Evolutionary conservation across 2,797 vertebrate genomes (phyloP), one percentile per base, ranked within the genome.

Genomic region (Sebastes taczanowskii): DNA sequence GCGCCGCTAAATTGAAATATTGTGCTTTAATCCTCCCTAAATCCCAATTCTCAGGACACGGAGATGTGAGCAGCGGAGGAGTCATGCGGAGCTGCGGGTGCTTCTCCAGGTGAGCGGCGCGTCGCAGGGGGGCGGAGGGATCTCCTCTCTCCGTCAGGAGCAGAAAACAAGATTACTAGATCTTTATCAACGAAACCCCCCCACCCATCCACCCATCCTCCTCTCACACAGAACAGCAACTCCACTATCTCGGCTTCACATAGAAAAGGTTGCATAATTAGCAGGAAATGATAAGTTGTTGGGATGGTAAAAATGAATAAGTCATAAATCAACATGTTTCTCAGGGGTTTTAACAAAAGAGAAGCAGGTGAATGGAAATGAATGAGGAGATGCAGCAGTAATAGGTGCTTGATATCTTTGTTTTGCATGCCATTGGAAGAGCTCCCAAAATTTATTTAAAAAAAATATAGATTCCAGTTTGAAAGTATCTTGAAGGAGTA

Each of bases 131-230:
- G 83, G 86, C 30, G 80, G 82, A 81, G 89, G 89, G 74, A 71
- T 90, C 87, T 91, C 77, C 88, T 88, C 85, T 75, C 72, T 34
- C 82, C 61, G 80, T 89, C 90, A 92, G 74, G 77, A 88, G 83
- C 89, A 90, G 86, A 87, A 92, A 92, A 93, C 88, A 71, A 92
- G 93, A 94, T 94, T 91, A 94, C 74, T 62, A 86, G 86, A 90
- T 90, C 84, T 89, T 89, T 38, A 38, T 38, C 35, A 38, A 14
- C 13, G 35, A 38, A 14, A 38, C 35, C 35, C 35, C 35, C 35
- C 35, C 64, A 66, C 65, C 42, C 73, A 56, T 35, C 34, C 34
- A 13, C 34, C 34, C 42, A 11, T 18, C 62, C 20, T 10, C 30
- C 32, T n/a, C 11, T 3, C 20, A 11, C 69, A 53, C 71, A 74